A percentile compares a stretch with the other conserved stretches of the same genome.
phyloP scores from a whole-genome alignment of 2,888 invertebrate species.

The Ametastegia equiseti region DNA sequence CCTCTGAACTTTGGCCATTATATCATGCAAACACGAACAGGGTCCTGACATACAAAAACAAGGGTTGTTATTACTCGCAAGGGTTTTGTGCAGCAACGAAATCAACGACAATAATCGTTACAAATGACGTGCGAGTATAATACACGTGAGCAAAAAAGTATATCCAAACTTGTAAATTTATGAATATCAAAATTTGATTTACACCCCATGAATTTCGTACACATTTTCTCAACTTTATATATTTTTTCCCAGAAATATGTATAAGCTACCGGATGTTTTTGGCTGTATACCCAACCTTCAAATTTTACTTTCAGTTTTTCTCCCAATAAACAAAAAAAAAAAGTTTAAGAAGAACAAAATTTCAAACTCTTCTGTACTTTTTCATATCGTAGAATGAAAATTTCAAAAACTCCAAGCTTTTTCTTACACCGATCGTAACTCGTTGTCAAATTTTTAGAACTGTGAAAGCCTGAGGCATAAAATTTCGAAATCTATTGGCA shows the following conservation, averaged over 20 bases:
- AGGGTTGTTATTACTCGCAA: slow-evolving; percentile 20
- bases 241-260: neutral
- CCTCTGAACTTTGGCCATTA: slow-evolving; percentile 3
- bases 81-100: neutral
- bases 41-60: neutral
- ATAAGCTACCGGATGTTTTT: too few species aligned
- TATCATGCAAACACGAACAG: neutral
- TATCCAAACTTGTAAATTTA: neutral
- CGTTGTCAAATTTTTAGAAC: neutral
- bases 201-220: neutral
- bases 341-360: neutral
- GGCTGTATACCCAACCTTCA: too few species aligned
- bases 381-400: neutral
- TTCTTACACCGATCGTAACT: neutral
- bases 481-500: neutral
- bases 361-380: neutral
- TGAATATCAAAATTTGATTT: neutral
- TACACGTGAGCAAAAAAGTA: neutral
- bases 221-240: neutral
- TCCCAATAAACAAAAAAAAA: neutral
- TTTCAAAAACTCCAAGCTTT: neutral
- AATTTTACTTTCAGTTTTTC: too few species aligned
- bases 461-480: neutral
- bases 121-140: neutral
- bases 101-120: neutral